Percentiles rank a stretch among this genome's conserved stretches.
Evolutionary conservation across 2,797 vertebrate species (phyloP).

Genomic region (Gallinago nigripennis): DNA sequence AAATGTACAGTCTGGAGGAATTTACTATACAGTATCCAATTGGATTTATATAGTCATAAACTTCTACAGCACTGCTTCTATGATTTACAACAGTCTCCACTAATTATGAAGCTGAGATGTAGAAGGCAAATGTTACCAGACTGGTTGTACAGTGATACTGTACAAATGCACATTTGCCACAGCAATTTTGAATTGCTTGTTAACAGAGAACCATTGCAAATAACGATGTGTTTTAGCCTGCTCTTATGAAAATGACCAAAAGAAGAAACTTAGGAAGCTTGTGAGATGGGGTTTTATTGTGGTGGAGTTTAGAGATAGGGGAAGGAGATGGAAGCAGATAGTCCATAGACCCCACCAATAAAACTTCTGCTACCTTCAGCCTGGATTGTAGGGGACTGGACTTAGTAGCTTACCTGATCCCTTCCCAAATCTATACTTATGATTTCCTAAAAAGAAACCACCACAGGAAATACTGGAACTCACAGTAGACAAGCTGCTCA

Average conservation of each 20-base stretch:
- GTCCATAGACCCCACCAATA: background rate
- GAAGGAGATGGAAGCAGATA: background rate
- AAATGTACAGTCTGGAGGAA: slow-evolving; percentile 70
- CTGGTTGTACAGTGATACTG: slow-evolving; percentile 21
- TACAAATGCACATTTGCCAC: background rate
- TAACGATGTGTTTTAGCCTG: background rate
- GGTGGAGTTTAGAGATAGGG: background rate
- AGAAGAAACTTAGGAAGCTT: background rate
- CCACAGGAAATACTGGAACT: background rate
- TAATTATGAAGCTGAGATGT: slow-evolving; percentile 66
- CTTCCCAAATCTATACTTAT: background rate
- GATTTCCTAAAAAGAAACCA: slow-evolving; percentile 15
- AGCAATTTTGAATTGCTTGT: background rate
- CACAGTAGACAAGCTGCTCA: slow-evolving; percentile 25
- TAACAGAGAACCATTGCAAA: slow-evolving; percentile 32
- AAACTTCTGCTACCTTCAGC: background rate
- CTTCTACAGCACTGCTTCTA: slow-evolving; percentile 61
- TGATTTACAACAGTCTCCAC: slow-evolving; percentile 67
- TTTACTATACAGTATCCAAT: slow-evolving; percentile 68
- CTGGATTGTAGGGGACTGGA: background rate
- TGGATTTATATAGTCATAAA: slow-evolving; percentile 76
- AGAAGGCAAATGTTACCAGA: slow-evolving; percentile 30
- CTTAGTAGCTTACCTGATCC: background rate
- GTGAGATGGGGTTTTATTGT: background rate
- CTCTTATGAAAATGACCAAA: background rate